Evolutionary conservation across 2,797 vertebrate species (phyloP), one percentile per base, ranked within the genome.

Genomic region (Halcyon leucocephala): DNA sequence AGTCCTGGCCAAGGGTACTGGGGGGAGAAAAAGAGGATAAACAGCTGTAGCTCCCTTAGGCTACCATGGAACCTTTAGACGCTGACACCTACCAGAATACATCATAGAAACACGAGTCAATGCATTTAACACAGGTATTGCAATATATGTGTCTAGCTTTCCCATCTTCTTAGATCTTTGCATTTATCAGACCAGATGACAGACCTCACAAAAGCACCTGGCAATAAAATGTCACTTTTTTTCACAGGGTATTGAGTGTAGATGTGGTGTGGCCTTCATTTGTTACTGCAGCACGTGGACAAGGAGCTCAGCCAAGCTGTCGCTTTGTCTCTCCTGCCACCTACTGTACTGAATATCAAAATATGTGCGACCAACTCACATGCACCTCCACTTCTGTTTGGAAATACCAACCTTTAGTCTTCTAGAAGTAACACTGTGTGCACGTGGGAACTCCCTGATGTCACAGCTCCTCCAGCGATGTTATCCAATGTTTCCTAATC

Each of bases 341-440:
- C 83, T 70, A 62, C 92, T 91, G 93, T 90, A 91, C 76, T 57
- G 84, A 96, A 95, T 94, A 81, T 74, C 55, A 89, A 86, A 87
- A 72, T 67, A 82, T 55, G 39, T 67, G 46, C 52, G 46, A 49
- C 28, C 11, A 39, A 20, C 22, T 42, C 4, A 3, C 0, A 0
- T 35, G 17, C 3, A 2, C 78, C 67, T 87, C 58, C 58, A 84
- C 33, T 92, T 51, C 39, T 42, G 66, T 44, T 74, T 41, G 78
- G 73, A 72, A 89, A 91, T 33, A 65, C 4, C 26, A 89, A 37
- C n/a, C 49, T 65, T 37, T 4, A 58, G n/a, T 29, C 62, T 82
- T 55, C 41, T 35, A 86, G 24, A 81, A 91, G 74, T 21, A 86
- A 12, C 29, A 25, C 51, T 9, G 28, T 3, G 0, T 2, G 21